Conservation (phyloP, 2,113 vertebrate genomes). For the Mobula birostris region DNA sequence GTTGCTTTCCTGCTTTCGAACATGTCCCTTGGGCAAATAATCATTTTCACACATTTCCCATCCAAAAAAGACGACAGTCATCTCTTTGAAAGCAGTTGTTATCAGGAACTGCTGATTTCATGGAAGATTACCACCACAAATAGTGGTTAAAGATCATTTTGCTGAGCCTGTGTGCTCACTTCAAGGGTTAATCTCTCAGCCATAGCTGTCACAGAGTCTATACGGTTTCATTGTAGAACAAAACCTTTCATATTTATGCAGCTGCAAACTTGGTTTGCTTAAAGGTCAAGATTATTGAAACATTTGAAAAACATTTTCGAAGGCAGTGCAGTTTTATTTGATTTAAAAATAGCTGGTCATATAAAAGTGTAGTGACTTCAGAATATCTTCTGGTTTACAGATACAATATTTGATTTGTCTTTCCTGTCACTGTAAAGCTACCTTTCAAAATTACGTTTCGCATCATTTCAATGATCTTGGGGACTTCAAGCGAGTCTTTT, state of each 20-base stretch:
- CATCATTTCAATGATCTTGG: not conserved
- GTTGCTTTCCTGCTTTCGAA: not conserved
- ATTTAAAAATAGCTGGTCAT: constrained; percentile 20
- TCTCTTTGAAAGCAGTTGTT: not conserved
- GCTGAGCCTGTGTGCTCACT: not conserved
- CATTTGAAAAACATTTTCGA: not conserved
- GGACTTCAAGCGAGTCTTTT: not conserved
- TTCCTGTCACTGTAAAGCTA: not conserved
- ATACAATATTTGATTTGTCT: not conserved
- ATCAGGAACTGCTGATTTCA: not conserved
- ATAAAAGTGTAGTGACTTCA: not conserved
- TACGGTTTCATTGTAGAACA: not conserved
- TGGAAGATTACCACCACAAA: not conserved
- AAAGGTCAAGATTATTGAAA: constrained; percentile 30
- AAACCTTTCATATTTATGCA: constrained; percentile 14
- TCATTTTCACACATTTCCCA: not conserved
- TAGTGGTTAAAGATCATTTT: not conserved
- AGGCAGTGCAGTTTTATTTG: constrained; percentile 8
- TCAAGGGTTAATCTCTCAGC: not conserved
- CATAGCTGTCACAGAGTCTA: not conserved
- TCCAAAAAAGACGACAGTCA: not conserved
- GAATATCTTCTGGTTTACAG: not conserved
- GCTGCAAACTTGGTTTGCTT: not conserved
- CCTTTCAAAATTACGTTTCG: not conserved
- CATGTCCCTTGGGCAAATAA: not conserved